A percentile compares a stretch with the other conserved stretches of the same genome.
Conservation (phyloP, 2,797 vertebrate genomes). For the Scyliorhinus canicula region DNA sequence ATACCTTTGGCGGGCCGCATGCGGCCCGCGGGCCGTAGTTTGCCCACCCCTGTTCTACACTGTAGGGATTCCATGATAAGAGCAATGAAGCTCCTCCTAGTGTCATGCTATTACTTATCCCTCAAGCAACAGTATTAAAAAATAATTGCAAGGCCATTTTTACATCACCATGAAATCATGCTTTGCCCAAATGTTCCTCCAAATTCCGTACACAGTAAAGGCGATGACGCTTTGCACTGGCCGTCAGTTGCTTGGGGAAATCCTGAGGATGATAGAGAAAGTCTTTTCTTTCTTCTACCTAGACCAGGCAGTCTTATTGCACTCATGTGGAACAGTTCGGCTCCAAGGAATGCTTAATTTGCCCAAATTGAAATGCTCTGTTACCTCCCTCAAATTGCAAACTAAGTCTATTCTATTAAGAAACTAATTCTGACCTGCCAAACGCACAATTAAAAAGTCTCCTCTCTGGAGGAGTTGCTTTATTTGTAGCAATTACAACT, state of each 20-base stretch:
- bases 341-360: conserved; percentile 66
- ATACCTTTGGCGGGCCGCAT: too few species aligned
- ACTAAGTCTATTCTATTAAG: conserved; percentile 70
- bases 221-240: background rate
- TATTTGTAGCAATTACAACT: conserved; percentile 67
- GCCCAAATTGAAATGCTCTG: conserved; percentile 58
- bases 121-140: background rate
- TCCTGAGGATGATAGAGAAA: background rate
- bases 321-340: conserved; percentile 47
- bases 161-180: background rate
- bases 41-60: too few species aligned
- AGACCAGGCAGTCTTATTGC: conserved; percentile 44
- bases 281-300: conserved; percentile 15
- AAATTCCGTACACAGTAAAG: background rate
- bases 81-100: background rate
- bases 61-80: too few species aligned
- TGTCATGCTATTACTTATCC: background rate
- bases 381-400: conserved; percentile 61
- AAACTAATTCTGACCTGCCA: conserved; percentile 81
- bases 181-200: background rate
- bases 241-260: background rate
- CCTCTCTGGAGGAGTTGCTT: conserved; percentile 62
- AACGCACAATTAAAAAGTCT: conserved; percentile 62
- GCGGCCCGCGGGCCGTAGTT: too few species aligned
- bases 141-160: background rate